Evolutionary conservation across 2,888 invertebrate genomes (phyloP), one percentile per base, ranked within the genome.

Genomic region (Drosophila bunnanda): DNA sequence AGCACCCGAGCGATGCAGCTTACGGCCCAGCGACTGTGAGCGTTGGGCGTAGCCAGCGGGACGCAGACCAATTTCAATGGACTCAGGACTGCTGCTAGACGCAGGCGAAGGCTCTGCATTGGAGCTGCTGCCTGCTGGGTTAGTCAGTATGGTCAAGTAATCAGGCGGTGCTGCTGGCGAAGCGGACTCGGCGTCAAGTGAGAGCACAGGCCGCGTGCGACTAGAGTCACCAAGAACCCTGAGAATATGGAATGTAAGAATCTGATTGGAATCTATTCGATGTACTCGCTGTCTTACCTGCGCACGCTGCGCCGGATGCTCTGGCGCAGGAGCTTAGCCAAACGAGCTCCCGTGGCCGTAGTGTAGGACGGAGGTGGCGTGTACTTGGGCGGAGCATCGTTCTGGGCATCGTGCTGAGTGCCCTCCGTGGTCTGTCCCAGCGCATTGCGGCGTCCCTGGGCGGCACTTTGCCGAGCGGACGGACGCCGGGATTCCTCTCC

Each of bases 351-450:
- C 0, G 98, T 98, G 1, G 98, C 98, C 6, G 97, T 97, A 34
- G 97, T 97, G 91, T 98, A 98, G 0, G 97, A 97, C 0, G 98
- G 98, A 3, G 98, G 98, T 1, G 98, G 98, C 0, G 97, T 98
- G 92, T 98, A 98, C 92, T 98, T 98, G 55, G 98, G 98, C 5
- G 97, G 97, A 2, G 97, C 97, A 93, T 97, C 97, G 85, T 95
- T 94, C 46, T 90, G 82, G 36, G 73, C 73, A 32, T 88, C 77
- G 13, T 70, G 71, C 15, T 78, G 79, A 17, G 53, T 55, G 3
- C 84, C 80, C 25, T 78, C 64, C 1, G 64, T 1, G 2, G 64
- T 20, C 41, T 71, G 71, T 0, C 57, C 58, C 3, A 69, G 13
- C 1, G 73, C 73, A 64, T 84, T 84, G 34, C 82, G 80, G 5